Base-by-base conservation (phyloP, 2,113 vertebrate species). In the Hemichromis elongatus region DNA sequence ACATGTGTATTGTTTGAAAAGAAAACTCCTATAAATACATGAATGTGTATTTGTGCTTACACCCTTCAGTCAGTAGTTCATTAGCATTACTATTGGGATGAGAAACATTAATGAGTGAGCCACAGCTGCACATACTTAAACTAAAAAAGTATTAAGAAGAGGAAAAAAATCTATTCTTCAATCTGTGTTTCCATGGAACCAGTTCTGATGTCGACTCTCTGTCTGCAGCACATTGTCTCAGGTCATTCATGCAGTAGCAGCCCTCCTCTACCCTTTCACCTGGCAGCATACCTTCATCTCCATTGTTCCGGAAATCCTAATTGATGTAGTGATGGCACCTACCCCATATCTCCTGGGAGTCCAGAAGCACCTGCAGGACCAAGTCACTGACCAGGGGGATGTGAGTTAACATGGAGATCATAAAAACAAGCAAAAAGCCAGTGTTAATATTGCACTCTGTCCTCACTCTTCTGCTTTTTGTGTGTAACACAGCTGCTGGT, bases 281-380 rank as follows among this genome's bases (percentile, higher is more conserved):
- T 99, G 98, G 98, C 98, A 98, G 56, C 98, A 99, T 95, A 99
- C 98, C 73, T 96, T 98, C 87, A 99, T 99, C 94, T 97, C 98
- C 0, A 98, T 99, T 16, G 97, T 99, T 19, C 98, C 98, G 0
- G 96, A 97, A 90, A 97, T 97, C 89, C 96, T 99, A 33, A 96
- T 99, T 2, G 97, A 96, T 75, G 98, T 98, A 0, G 98, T 99
- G 86, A 98, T 98, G 96, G 98, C 98, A 6, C 98, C 98, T 18
- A 99, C 98, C 0, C 98, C 98, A 9, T 99, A 98, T 94, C 96
- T 99, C 95, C 96, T 99, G 0, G 98, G 98, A 6, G 97, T 99
- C 53, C 97, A 99, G 94, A 97, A 92, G 84, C 95, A 85, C 40
- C 95, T 97, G 45, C 92, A 94, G 89, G 95, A 96, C 55, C 87